Evolutionary conservation across 2,888 invertebrate genomes (phyloP).

Genomic region (Tanytarsus gracilentus): DNA sequence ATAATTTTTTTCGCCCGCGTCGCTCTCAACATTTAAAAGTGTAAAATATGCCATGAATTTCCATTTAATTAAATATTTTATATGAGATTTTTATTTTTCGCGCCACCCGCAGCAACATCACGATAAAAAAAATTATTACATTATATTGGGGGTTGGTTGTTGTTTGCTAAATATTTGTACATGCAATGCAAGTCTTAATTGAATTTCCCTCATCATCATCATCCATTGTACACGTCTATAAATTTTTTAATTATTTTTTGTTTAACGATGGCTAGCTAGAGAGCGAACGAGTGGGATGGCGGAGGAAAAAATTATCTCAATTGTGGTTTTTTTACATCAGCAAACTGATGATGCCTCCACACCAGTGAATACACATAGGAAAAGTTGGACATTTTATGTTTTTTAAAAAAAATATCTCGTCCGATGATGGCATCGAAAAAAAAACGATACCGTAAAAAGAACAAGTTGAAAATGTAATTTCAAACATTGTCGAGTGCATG

Average conservation of each 20-base stretch:
- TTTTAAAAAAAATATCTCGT: neutral
- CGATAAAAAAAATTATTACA: conserved; percentile 13
- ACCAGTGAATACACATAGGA: too few species aligned
- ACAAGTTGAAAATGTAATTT: conserved; percentile 21
- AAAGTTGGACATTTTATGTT: too few species aligned
- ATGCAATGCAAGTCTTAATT: conserved; percentile 18
- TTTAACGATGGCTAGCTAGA: neutral
- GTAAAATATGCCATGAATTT: too few species aligned
- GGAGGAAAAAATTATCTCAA: conserved; percentile 21
- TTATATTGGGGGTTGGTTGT: neutral
- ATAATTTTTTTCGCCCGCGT: too few species aligned
- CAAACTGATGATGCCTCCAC: too few species aligned
- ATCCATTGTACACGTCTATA: neutral
- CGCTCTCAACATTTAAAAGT: too few species aligned
- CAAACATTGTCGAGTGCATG: conserved; percentile 26
- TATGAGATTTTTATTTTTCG: too few species aligned
- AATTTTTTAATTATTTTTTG: conserved; percentile 21
- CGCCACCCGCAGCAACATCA: too few species aligned
- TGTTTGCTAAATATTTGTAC: conserved; percentile 23
- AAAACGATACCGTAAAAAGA: neutral
- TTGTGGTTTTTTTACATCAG: conserved; percentile 18
- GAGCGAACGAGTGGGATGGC: neutral
- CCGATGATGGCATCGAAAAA: conserved; percentile 1
- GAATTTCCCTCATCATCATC: neutral
- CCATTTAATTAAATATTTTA: too few species aligned